Base-by-base conservation (phyloP, 2,888 invertebrate species). In the Euzophera pinguis region DNA sequence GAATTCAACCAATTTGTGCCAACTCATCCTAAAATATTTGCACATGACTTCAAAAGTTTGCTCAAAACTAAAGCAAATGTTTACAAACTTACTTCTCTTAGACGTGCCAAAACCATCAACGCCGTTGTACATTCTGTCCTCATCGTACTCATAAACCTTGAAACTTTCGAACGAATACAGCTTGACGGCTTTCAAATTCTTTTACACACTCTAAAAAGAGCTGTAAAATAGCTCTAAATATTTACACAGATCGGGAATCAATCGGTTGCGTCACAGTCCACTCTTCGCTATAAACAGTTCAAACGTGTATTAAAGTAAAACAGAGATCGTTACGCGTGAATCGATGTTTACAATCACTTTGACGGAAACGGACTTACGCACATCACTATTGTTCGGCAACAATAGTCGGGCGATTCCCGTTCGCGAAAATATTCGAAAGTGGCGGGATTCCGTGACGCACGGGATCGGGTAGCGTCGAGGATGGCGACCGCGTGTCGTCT, bases 111-210 rank as follows among this genome's bases (percentile, higher is more conserved):
- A 89, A 56, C 72, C 84, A 70, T 89, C 88, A 59, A 88, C 88
- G 60, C 79, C 81, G 62, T 83, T 83, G 75, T 74, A 88, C 65
- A 78, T 73, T 59, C 78, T 72, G 59, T 88, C 90, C 59, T 83
- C 89, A 75, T 89, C 90, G 65, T 89, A 90, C 78, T 89, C 88
- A 66, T 89, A 90, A 62, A 81, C 87, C 78, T 90, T 86, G 75
- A 90, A 90, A 77, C 83, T 89, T 67, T 90, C 89, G 76, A 90
- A 86, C 76, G 90, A 90, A 90, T 89, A 90, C 90, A 90, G 90
- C 82, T 88, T 90, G 90, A 64, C 81, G 81, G 75, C 74, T 84
- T 84, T 75, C 63, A 58, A 65, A 53, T 61, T 55, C 58, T 54
- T 63, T 57, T 43, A 53, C 64, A 55, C 61, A 65, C 63, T n/a